These are phyloP conservation scores for Trididemnum clinides DNA, from an alignment of 23 tunicate species.

Conservation along the genomic window DNA sequence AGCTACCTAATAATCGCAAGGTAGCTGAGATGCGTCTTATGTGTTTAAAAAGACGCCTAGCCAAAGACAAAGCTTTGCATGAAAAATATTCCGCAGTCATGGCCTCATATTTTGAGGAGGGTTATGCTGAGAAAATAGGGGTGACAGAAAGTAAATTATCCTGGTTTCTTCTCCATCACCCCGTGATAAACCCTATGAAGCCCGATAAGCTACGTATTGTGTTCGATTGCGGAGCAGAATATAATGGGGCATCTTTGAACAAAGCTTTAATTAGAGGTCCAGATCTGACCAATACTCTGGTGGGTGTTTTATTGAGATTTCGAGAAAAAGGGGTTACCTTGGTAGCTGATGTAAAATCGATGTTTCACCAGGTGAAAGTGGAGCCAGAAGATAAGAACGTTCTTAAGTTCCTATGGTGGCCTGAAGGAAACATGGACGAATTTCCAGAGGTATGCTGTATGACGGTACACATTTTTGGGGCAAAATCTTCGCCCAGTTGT, in stretches of 20 bases:
- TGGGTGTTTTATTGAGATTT: background rate
- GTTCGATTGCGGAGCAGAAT: slow-evolving; percentile 13
- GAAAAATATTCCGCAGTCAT: background rate
- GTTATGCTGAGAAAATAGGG: background rate
- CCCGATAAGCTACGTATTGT: slow-evolving; percentile 10
- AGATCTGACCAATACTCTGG: background rate
- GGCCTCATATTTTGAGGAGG: background rate
- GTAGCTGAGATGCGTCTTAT: background rate
- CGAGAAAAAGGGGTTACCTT: background rate
- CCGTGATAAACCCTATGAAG: slow-evolving; percentile 3
- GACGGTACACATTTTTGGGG: background rate
- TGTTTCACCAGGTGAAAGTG: slow-evolving; percentile 2
- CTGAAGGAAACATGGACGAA: background rate
- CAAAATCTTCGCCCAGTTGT: background rate
- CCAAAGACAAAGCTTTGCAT: background rate
- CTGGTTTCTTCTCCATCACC: slow-evolving; percentile 14
- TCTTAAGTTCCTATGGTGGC: background rate
- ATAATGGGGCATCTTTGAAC: slow-evolving; percentile 2
- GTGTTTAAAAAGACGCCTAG: background rate
- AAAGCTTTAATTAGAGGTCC: background rate
- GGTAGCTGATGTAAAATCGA: background rate
- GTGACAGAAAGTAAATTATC: background rate
- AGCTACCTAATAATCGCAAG: background rate
- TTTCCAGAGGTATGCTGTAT: background rate
- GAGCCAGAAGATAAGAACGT: background rate